A percentile compares a stretch with the other conserved stretches of the same genome.
phyloP scores from a whole-genome alignment of 2,797 vertebrate genomes.

The Gymnodraco acuticeps region DNA sequence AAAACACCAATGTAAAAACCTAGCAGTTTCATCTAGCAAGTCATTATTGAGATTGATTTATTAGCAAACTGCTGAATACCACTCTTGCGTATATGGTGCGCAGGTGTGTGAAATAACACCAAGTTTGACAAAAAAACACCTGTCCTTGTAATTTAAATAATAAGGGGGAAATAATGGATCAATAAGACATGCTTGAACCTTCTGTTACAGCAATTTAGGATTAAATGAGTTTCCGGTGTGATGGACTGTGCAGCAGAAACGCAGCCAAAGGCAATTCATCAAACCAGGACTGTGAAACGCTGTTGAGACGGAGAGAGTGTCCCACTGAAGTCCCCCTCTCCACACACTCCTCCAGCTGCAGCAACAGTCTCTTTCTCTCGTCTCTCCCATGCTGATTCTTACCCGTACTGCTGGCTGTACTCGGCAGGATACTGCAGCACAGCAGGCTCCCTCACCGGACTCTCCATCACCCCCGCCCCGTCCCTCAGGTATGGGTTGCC shows the following conservation, averaged over 20 bases:
- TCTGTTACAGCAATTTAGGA: not conserved
- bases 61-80: not conserved
- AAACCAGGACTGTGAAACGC: not conserved
- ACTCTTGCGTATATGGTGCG: not conserved
- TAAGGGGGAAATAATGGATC: not conserved
- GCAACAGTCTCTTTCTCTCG: constrained; percentile 38
- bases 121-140: constrained; percentile 6
- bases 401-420: constrained; percentile 75
- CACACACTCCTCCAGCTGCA: constrained; percentile 42
- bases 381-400: constrained; percentile 65
- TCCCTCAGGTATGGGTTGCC: constrained; percentile 72
- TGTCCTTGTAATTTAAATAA: constrained; percentile 7
- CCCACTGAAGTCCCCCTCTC: constrained; percentile 52
- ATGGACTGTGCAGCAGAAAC: constrained; percentile 3
- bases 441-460: constrained; percentile 67
- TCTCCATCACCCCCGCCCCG: constrained; percentile 56
- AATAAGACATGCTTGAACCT: not conserved
- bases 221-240: constrained; percentile 2
- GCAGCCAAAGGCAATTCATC: constrained; percentile 22
- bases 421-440: constrained; percentile 75
- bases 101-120: constrained; percentile 12
- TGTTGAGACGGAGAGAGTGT: constrained; percentile 38
- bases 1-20: not conserved
- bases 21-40: not conserved
- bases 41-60: not conserved